A percentile compares a stretch with the other conserved stretches of the same genome.
These are phyloP conservation scores for Todiramphus chloris DNA, from an alignment of 2,113 vertebrate species.

Conservation along the genomic window DNA sequence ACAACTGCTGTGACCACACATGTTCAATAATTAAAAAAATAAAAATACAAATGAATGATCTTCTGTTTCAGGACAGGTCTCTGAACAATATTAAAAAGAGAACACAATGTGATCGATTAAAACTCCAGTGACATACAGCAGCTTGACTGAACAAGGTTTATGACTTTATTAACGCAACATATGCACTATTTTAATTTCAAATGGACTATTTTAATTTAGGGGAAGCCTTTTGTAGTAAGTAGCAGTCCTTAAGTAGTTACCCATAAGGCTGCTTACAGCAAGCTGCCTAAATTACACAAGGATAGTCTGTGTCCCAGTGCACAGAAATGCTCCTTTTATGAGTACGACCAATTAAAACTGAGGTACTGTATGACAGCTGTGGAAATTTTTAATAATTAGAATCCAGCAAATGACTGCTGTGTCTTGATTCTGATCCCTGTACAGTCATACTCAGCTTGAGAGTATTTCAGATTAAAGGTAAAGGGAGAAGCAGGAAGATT, in stretches of 20 bases:
- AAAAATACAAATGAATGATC: neutral
- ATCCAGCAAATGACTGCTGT: neutral
- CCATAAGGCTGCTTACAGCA: neutral
- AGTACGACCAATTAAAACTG: slow-evolving; percentile 3
- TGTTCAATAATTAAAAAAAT: neutral
- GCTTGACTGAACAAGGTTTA: neutral
- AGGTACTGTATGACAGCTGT: neutral
- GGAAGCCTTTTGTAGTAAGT: neutral
- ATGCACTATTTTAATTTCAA: slow-evolving; percentile 27
- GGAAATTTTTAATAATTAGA: slow-evolving; percentile 31
- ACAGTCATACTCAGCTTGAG: neutral
- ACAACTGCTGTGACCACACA: neutral
- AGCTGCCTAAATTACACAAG: neutral
- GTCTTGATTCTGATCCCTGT: neutral
- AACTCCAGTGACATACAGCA: neutral
- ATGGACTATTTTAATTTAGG: neutral
- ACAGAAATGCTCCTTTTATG: neutral
- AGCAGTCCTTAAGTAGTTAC: slow-evolving; percentile 1
- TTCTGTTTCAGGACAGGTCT: neutral
- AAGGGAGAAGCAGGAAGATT: neutral
- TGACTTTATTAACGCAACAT: slow-evolving; percentile 13
- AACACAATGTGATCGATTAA: neutral
- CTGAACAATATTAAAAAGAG: slow-evolving; percentile 7
- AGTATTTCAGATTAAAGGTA: neutral
- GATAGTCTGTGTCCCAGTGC: neutral